These are phyloP conservation scores for Megalurothrips usitatus DNA, from an alignment of 2,888 invertebrate genomes.

Conservation along the genomic window DNA sequence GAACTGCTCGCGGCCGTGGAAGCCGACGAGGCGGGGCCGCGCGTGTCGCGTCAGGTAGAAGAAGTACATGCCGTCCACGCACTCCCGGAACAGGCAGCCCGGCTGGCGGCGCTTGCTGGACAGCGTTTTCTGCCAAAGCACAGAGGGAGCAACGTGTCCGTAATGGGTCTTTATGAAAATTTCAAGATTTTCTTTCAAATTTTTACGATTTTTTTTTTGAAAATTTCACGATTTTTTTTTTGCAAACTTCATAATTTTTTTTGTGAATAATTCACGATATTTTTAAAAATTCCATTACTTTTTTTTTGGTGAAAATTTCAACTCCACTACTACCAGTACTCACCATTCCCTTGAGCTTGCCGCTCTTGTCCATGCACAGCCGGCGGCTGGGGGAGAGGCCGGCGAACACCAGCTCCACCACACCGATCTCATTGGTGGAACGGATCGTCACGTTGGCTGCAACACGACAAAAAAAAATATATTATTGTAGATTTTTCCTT, in stretches of 20 bases:
- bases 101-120: not conserved
- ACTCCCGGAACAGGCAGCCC: conserved; percentile 23
- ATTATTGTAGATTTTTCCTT: too few species aligned
- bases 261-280: too few species aligned
- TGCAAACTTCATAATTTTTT: not conserved
- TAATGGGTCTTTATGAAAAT: too few species aligned
- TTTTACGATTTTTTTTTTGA: too few species aligned
- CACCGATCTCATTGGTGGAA: conserved; percentile 6
- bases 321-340: too few species aligned
- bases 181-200: too few species aligned
- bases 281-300: too few species aligned
- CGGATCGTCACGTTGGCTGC: conserved; percentile 12
- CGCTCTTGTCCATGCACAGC: not conserved
- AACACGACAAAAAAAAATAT: not conserved
- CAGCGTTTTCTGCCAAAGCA: not conserved
- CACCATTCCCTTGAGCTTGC: conserved; percentile 12
- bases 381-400: not conserved
- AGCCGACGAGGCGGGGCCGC: not conserved
- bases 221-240: too few species aligned
- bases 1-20: conserved; percentile 15
- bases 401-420: conserved; percentile 18
- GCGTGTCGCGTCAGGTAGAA: conserved; percentile 4
- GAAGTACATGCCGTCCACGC: conserved; percentile 19
- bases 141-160: too few species aligned
- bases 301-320: too few species aligned